A percentile compares a stretch with the other conserved stretches of the same genome.
Evolutionary conservation across 2,888 invertebrate genomes (phyloP).

Genomic region (Ariolimax columbianus): DNA sequence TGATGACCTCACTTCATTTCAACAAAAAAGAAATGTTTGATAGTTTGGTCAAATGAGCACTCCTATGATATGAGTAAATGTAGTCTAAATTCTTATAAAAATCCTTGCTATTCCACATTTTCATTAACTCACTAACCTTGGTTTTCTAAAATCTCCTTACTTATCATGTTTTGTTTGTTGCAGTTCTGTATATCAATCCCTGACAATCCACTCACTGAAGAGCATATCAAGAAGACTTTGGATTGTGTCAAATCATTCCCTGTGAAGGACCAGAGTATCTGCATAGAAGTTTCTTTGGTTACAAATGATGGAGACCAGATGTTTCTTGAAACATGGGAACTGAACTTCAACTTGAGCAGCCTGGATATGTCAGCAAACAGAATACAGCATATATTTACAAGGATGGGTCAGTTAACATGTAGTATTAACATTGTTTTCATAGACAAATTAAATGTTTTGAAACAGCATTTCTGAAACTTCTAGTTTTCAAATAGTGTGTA

Average conservation of each 20-base stretch:
- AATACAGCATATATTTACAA: constrained; percentile 47
- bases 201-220: constrained; percentile 42
- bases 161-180: not conserved
- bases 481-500: too few species aligned
- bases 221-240: constrained; percentile 39
- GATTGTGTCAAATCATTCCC: constrained; percentile 47
- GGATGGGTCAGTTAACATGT: constrained; percentile 44
- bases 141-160: too few species aligned
- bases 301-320: constrained; percentile 52
- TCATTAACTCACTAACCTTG: too few species aligned
- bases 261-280: constrained; percentile 37
- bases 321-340: constrained; percentile 50
- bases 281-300: constrained; percentile 42
- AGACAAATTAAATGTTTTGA: too few species aligned
- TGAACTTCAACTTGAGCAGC: constrained; percentile 42
- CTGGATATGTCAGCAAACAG: constrained; percentile 44
- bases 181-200: constrained; percentile 47
- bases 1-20: too few species aligned
- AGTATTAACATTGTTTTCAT: not conserved
- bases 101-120: too few species aligned
- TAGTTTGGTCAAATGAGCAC: too few species aligned
- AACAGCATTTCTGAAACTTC: too few species aligned
- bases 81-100: too few species aligned
- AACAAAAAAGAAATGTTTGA: too few species aligned
- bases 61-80: too few species aligned